phyloP scores from a whole-genome alignment of 1,140 invertebrate genomes.

The Penaeus japonicus region DNA sequence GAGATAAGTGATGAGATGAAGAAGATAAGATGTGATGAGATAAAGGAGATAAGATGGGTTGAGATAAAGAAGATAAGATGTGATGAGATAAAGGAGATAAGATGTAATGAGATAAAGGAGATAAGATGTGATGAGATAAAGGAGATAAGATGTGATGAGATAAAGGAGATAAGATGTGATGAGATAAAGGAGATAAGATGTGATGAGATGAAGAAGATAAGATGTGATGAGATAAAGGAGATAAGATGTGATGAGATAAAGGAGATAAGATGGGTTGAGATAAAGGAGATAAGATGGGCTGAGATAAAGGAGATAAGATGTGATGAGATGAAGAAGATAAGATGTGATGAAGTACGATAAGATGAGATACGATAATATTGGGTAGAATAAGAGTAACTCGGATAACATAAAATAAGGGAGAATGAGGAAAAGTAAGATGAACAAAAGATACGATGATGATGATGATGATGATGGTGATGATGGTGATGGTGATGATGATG shows the following conservation, averaged over 20 bases:
- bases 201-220: not conserved
- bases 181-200: not conserved
- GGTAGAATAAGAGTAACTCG: too few species aligned
- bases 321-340: not conserved
- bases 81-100: too few species aligned
- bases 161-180: too few species aligned
- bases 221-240: too few species aligned
- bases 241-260: not conserved
- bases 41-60: not conserved
- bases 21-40: too few species aligned
- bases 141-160: not conserved
- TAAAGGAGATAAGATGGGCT: too few species aligned
- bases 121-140: not conserved
- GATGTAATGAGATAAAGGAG: not conserved
- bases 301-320: not conserved
- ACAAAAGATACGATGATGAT: too few species aligned
- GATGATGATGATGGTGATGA: too few species aligned
- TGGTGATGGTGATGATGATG: too few species aligned
- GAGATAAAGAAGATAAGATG: not conserved
- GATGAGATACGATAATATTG: not conserved
- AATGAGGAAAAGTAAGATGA: too few species aligned
- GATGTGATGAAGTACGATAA: not conserved
- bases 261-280: too few species aligned
- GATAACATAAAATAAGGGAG: too few species aligned
- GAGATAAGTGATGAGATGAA: not conserved